Conservation (phyloP, 1,140 invertebrate species). For the Chrysomallon squamiferum region DNA sequence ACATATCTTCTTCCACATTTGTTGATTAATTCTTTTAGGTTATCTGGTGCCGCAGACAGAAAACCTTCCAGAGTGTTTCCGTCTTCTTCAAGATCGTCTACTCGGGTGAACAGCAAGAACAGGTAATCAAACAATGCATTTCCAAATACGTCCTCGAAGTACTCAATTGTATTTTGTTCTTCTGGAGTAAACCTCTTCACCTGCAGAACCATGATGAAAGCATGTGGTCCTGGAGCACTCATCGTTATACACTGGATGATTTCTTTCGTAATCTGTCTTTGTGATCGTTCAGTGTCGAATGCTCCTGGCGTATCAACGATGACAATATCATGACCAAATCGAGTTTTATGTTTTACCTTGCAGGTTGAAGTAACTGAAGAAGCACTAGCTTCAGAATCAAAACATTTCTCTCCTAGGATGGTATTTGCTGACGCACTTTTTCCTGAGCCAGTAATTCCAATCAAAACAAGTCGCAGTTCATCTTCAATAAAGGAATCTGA, state of each 20-base stretch:
- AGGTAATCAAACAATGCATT: conserved; percentile 10
- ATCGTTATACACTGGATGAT: conserved; percentile 18
- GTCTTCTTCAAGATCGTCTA: conserved; percentile 9
- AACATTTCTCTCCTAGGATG: conserved; percentile 5
- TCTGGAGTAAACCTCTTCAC: conserved; percentile 15
- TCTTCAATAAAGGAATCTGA: not conserved
- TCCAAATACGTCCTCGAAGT: conserved; percentile 15
- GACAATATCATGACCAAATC: not conserved
- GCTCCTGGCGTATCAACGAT: conserved; percentile 23
- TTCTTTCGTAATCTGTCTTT: conserved; percentile 7
- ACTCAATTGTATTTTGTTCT: conserved; percentile 9
- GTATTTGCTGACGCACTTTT: conserved; percentile 14
- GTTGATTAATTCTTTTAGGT: conserved; percentile 1
- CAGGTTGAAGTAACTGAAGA: conserved; percentile 7
- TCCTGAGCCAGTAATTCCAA: conserved; percentile 15
- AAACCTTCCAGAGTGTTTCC: not conserved
- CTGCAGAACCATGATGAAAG: conserved; percentile 12
- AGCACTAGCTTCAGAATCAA: not conserved
- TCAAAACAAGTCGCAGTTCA: conserved; percentile 1
- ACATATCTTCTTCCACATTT: conserved; percentile 7
- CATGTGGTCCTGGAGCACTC: conserved; percentile 23
- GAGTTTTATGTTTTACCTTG: not conserved
- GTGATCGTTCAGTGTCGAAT: conserved; percentile 15
- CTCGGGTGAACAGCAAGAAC: conserved; percentile 18
- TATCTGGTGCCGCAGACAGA: not conserved